These are phyloP conservation scores for Caenorhabditis japonica DNA, from an alignment of 2,888 invertebrate species.

Conservation along the genomic window DNA sequence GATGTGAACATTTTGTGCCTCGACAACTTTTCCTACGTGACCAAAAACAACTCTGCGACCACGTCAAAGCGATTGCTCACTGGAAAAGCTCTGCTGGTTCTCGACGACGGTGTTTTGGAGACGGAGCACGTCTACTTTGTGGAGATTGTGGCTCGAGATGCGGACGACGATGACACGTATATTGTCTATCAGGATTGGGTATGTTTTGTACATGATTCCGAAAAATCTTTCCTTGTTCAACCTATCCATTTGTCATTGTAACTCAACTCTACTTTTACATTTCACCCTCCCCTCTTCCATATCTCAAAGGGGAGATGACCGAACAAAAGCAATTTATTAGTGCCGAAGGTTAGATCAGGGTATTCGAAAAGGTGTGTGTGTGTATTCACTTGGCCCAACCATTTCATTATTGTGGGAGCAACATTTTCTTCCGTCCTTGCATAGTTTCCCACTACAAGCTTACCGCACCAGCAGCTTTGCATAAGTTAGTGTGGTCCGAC, in stretches of 20 bases:
- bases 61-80: constrained; percentile 20
- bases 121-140: constrained; percentile 39
- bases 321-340: constrained; percentile 43
- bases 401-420: too few relatives aligned
- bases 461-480: constrained; percentile 54
- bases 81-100: constrained; percentile 29
- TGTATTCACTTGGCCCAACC: too few relatives aligned
- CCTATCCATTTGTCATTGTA: constrained; percentile 12
- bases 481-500: constrained; percentile 57
- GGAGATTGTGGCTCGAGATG: constrained; percentile 46
- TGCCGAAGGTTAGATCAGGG: constrained; percentile 36
- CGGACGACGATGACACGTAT: constrained; percentile 39
- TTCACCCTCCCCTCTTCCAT: too few relatives aligned
- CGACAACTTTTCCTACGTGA: constrained; percentile 21
- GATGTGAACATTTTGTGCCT: constrained; percentile 40
- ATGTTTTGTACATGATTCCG: too few relatives aligned
- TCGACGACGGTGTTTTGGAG: constrained; percentile 20
- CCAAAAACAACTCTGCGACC: constrained; percentile 3
- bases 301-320: constrained; percentile 5
- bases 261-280: too few relatives aligned
- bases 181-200: constrained; percentile 53
- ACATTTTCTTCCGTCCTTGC: too few relatives aligned
- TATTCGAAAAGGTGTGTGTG: too few relatives aligned
- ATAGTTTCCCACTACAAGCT: too few relatives aligned
- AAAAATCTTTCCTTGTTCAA: neutral